These are phyloP conservation scores for Drosophila birchii DNA, from an alignment of 2,888 invertebrate species.

Conservation along the genomic window DNA sequence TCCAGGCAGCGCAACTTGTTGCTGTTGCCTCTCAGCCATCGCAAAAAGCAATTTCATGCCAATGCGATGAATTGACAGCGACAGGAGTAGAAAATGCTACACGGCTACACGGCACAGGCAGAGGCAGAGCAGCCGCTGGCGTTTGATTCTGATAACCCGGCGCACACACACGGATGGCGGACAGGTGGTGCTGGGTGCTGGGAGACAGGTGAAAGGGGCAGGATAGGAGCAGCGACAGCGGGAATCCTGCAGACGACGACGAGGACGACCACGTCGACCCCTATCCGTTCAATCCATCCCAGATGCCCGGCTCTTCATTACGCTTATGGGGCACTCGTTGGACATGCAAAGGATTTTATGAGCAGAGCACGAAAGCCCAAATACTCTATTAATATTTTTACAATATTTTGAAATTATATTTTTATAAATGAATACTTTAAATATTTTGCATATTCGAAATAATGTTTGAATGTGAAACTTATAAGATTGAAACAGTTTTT, in stretches of 20 bases:
- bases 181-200: constrained; percentile 22
- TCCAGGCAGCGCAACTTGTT: constrained; percentile 58
- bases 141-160: constrained; percentile 61
- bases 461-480: no score
- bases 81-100: constrained; percentile 21
- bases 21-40: constrained; percentile 62
- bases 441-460: background rate
- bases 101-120: background rate
- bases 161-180: constrained; percentile 26
- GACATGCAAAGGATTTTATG: constrained; percentile 9
- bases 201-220: background rate
- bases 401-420: background rate
- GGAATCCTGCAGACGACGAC: constrained; percentile 14
- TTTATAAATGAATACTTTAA: background rate
- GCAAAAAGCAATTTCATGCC: constrained; percentile 76
- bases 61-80: constrained; percentile 59
- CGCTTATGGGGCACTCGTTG: constrained; percentile 28
- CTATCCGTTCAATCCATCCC: constrained; percentile 29
- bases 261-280: constrained; percentile 8
- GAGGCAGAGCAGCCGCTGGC: constrained; percentile 26
- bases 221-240: background rate
- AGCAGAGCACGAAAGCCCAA: background rate
- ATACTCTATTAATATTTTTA: background rate
- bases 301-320: constrained; percentile 34
- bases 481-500: background rate